Conservation (phyloP, 1,140 invertebrate genomes). For the Grapholita molesta region DNA sequence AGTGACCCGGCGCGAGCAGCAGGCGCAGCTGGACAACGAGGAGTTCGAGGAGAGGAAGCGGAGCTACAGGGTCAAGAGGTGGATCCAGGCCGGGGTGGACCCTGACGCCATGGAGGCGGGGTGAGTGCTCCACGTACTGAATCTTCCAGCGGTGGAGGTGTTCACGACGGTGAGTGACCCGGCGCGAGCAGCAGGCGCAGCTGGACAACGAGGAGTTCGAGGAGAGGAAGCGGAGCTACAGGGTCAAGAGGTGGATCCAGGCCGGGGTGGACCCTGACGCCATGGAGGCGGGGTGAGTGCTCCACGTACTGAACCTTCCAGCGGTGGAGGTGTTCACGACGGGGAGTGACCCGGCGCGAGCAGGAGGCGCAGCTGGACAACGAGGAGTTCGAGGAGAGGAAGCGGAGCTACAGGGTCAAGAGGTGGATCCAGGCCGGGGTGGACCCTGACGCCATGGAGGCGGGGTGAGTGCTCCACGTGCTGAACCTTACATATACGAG, state of each 20-base stretch:
- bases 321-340: slow-evolving; percentile 93
- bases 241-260: slow-evolving; percentile 91
- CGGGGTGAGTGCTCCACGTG: slow-evolving; percentile 72
- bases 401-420: slow-evolving; percentile 92
- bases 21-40: slow-evolving; percentile 93
- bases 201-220: slow-evolving; percentile 95
- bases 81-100: slow-evolving; percentile 91
- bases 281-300: slow-evolving; percentile 80
- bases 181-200: slow-evolving; percentile 93
- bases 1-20: slow-evolving; percentile 94
- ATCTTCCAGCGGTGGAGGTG: slow-evolving; percentile 90
- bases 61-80: slow-evolving; percentile 93
- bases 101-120: slow-evolving; percentile 85
- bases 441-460: slow-evolving; percentile 87
- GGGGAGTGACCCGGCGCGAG: slow-evolving; percentile 92
- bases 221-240: slow-evolving; percentile 92
- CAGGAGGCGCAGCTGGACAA: slow-evolving; percentile 94
- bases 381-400: slow-evolving; percentile 93
- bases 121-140: slow-evolving; percentile 61
- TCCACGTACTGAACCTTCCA: too few relatives aligned
- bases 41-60: slow-evolving; percentile 94
- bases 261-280: slow-evolving; percentile 90
- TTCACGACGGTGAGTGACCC: slow-evolving; percentile 95
- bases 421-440: slow-evolving; percentile 91
- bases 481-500: too few relatives aligned